Evolutionary conservation across 2,888 invertebrate genomes (phyloP).

Genomic region (Orthosia gothica): DNA sequence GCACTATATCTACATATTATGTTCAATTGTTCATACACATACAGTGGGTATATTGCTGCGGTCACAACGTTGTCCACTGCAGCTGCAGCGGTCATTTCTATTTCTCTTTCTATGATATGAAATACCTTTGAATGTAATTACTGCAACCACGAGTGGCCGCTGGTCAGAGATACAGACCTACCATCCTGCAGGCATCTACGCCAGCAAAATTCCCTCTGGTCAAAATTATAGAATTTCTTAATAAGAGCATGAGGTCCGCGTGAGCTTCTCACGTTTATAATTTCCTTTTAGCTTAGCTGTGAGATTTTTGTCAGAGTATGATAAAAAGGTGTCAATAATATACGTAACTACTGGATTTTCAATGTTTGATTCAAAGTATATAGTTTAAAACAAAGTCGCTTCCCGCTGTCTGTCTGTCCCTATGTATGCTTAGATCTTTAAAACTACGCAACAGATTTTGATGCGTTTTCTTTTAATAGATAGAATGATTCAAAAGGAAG

Average conservation of each 20-base stretch:
- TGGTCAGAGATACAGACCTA: neutral
- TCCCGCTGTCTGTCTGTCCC: too few relatives aligned
- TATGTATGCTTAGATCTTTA: too few relatives aligned
- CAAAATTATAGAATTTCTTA: neutral
- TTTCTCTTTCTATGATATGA: slow-evolving; percentile 28
- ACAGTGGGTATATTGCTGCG: slow-evolving; percentile 7
- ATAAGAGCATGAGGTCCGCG: too few relatives aligned
- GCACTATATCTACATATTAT: neutral
- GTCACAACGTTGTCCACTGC: slow-evolving; percentile 13
- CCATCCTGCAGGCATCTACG: neutral
- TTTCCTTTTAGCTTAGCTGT: neutral
- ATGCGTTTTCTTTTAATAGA: too few relatives aligned
- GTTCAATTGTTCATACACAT: neutral
- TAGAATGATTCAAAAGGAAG: too few relatives aligned
- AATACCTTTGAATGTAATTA: slow-evolving; percentile 33
- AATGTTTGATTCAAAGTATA: neutral
- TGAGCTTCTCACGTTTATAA: neutral
- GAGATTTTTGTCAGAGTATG: too few relatives aligned
- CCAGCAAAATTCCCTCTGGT: neutral
- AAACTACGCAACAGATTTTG: too few relatives aligned
- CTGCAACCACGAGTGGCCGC: slow-evolving; percentile 7
- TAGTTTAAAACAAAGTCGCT: too few relatives aligned
- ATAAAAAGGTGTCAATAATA: neutral
- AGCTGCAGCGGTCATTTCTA: slow-evolving; percentile 3
- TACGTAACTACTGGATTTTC: neutral